phyloP scores from a whole-genome alignment of 1,140 invertebrate genomes.

The Stegodyphus mimosarum region DNA sequence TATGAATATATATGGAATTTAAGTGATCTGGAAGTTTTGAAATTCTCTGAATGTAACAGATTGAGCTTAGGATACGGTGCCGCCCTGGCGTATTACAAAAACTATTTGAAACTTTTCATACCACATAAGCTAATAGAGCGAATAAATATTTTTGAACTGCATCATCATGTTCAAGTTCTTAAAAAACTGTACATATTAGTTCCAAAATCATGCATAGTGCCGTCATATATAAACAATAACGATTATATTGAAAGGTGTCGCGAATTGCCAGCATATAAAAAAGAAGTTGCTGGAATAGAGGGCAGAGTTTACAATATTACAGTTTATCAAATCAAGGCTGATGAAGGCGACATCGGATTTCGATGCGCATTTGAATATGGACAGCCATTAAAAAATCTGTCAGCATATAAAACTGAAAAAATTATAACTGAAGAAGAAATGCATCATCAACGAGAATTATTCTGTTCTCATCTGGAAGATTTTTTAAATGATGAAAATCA shows the following conservation, averaged over 20 bases:
- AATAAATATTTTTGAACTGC: neutral
- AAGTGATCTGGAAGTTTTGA: neutral
- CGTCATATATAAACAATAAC: constrained; percentile 4
- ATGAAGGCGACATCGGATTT: neutral
- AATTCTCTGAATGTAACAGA: neutral
- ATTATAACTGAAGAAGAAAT: constrained; percentile 1
- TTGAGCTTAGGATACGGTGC: constrained; percentile 13
- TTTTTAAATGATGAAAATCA: neutral
- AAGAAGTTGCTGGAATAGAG: neutral
- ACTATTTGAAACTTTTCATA: constrained; percentile 15
- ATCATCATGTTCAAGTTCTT: neutral
- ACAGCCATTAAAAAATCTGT: constrained; percentile 26
- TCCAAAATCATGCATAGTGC: constrained; percentile 9
- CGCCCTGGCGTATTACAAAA: constrained; percentile 23
- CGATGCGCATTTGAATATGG: constrained; percentile 32
- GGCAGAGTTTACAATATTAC: constrained; percentile 6
- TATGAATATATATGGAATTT: neutral
- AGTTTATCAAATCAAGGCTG: constrained; percentile 9
- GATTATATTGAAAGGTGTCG: constrained; percentile 4
- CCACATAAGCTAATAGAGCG: neutral
- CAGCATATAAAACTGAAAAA: constrained; percentile 4
- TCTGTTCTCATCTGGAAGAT: neutral
- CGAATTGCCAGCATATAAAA: neutral
- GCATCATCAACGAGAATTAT: neutral
- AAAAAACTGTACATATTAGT: constrained; percentile 22